phyloP scores from a whole-genome alignment of 2,888 invertebrate genomes.

The Dasypogon diadema region DNA sequence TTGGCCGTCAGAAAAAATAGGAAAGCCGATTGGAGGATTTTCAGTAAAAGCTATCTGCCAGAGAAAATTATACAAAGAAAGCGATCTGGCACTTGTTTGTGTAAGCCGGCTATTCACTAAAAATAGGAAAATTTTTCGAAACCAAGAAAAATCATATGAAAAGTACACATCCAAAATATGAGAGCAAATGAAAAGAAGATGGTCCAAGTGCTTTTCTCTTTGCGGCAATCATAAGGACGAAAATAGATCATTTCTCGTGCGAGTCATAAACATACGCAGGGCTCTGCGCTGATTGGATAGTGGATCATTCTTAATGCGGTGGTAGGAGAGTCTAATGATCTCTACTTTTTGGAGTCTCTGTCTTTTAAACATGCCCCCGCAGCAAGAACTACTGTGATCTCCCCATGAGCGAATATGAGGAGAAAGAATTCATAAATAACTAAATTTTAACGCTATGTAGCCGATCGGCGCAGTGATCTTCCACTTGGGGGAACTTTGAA shows the following conservation, averaged over 20 bases:
- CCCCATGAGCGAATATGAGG: conserved; percentile 1
- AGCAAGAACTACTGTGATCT: conserved; percentile 3
- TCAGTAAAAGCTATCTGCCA: conserved; percentile 14
- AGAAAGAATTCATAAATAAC: conserved; percentile 37
- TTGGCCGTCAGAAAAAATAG: conserved; percentile 19
- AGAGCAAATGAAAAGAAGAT: conserved; percentile 7
- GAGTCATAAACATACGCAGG: conserved; percentile 26
- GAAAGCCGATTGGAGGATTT: conserved; percentile 5
- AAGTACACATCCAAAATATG: neutral
- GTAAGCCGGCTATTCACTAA: conserved; percentile 22
- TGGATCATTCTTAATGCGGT: neutral
- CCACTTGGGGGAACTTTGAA: conserved; percentile 29
- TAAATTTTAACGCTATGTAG: conserved; percentile 12
- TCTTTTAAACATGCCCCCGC: neutral
- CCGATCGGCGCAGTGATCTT: conserved; percentile 6
- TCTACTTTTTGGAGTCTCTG: conserved; percentile 32
- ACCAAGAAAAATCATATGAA: conserved; percentile 8
- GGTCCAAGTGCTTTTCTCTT: conserved; percentile 14
- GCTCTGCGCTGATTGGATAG: conserved; percentile 22
- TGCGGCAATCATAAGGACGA: conserved; percentile 44
- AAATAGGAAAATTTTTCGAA: conserved; percentile 35
- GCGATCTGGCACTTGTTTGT: conserved; percentile 30
- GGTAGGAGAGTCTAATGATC: conserved; percentile 23
- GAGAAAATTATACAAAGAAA: neutral
- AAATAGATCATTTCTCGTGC: conserved; percentile 37